phyloP scores from a whole-genome alignment of 2,888 invertebrate species.

The Congeria kusceri region DNA sequence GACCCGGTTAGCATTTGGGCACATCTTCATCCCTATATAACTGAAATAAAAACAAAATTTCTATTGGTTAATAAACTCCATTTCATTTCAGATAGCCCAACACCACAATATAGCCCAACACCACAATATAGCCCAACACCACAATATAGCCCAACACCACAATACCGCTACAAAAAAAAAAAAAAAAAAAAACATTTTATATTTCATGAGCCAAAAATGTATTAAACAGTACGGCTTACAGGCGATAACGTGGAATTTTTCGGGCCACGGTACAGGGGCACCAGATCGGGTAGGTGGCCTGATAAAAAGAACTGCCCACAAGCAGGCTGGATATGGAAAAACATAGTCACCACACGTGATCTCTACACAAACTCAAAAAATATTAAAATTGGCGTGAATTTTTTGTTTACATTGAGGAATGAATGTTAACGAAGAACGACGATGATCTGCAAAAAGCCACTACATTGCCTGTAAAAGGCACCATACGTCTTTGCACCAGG shows the following conservation, averaged over 20 bases:
- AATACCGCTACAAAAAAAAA: too few species aligned
- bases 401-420: neutral
- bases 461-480: constrained; percentile 4
- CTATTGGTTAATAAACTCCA: neutral
- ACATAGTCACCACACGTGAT: constrained; percentile 10
- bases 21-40: constrained; percentile 14
- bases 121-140: constrained; percentile 13
- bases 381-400: neutral
- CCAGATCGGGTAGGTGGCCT: constrained; percentile 80
- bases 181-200: too few species aligned
- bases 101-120: constrained; percentile 16
- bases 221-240: constrained; percentile 61
- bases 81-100: constrained; percentile 16
- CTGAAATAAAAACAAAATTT: neutral
- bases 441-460: neutral
- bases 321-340: constrained; percentile 33
- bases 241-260: constrained; percentile 78
- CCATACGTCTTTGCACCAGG: constrained; percentile 3
- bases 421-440: neutral
- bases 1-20: constrained; percentile 23
- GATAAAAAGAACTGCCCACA: constrained; percentile 75
- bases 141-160: constrained; percentile 9
- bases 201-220: constrained; percentile 21
- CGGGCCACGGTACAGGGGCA: constrained; percentile 80
- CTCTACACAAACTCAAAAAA: constrained; percentile 1